These are phyloP conservation scores for Cryptocephalus moraei DNA, from an alignment of 2,888 invertebrate species.

Conservation along the genomic window DNA sequence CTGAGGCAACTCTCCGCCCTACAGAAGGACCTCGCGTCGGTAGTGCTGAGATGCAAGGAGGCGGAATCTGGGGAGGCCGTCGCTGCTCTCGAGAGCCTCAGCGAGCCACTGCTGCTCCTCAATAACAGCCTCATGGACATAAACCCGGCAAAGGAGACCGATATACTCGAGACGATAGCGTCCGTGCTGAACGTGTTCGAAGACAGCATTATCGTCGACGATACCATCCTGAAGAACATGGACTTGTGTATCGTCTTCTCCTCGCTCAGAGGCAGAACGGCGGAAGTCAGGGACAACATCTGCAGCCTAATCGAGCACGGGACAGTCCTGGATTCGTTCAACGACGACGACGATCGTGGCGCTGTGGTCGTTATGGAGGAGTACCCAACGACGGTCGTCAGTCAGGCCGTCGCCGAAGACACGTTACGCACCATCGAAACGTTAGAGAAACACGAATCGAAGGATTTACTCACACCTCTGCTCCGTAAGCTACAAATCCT, in stretches of 20 bases:
- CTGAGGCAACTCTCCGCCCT: conserved; percentile 30
- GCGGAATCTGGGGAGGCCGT: conserved; percentile 31
- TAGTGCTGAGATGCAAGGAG: conserved; percentile 24
- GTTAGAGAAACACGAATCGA: conserved; percentile 7
- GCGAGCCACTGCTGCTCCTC: conserved; percentile 41
- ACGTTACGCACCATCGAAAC: conserved; percentile 18
- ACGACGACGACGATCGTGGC: conserved; percentile 13
- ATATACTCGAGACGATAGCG: conserved; percentile 29
- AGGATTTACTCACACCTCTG: conserved; percentile 18
- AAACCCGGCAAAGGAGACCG: conserved; percentile 19
- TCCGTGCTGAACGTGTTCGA: conserved; percentile 31
- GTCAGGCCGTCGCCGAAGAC: conserved; percentile 23
- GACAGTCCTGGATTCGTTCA: conserved; percentile 12
- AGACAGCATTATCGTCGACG: conserved; percentile 28
- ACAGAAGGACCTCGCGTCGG: conserved; percentile 31
- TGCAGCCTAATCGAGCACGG: conserved; percentile 25
- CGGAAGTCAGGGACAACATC: conserved; percentile 31
- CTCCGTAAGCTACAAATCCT: conserved; percentile 35
- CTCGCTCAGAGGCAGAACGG: conserved; percentile 25
- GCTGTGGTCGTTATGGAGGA: conserved; percentile 24
- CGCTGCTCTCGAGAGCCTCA: conserved; percentile 40
- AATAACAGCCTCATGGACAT: conserved; percentile 31
- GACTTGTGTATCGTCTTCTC: conserved; percentile 25
- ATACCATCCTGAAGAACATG: conserved; percentile 22
- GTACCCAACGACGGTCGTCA: conserved; percentile 20